A percentile compares a stretch with the other conserved stretches of the same genome.
These are phyloP conservation scores for Pachyuromys duprasi DNA, from an alignment of 2,797 vertebrate genomes.

Conservation along the genomic window DNA sequence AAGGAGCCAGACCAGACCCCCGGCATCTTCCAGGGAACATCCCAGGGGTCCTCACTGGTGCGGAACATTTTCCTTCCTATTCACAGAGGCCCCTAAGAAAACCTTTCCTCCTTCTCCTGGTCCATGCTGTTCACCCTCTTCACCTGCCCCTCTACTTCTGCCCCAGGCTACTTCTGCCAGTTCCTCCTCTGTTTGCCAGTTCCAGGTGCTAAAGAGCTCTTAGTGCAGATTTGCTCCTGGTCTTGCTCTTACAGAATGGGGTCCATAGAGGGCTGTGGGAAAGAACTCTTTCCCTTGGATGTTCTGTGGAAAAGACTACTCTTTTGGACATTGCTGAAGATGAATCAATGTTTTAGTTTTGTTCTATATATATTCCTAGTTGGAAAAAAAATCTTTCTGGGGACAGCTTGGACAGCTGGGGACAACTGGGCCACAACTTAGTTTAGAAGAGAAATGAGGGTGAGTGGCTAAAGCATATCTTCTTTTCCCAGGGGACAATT, in stretches of 20 bases:
- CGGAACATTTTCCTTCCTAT: background rate
- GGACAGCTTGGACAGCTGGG: background rate
- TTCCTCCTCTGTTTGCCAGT: background rate
- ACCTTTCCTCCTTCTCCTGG: background rate
- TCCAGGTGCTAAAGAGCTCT: background rate
- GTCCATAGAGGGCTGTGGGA: background rate
- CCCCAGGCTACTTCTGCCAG: background rate
- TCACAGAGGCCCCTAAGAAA: background rate
- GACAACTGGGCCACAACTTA: background rate
- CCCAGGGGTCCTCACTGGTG: background rate
- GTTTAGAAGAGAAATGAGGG: background rate
- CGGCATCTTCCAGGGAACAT: background rate
- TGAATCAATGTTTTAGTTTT: background rate
- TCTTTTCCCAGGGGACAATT: background rate
- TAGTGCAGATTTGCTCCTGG: background rate
- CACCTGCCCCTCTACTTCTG: background rate
- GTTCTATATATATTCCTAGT: background rate
- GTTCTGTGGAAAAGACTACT: background rate
- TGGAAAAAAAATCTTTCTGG: background rate
- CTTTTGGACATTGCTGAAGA: background rate
- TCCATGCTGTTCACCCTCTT: background rate
- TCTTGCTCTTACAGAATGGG: background rate
- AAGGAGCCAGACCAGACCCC: background rate
- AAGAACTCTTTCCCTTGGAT: background rate
- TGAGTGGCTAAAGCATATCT: background rate